These are phyloP conservation scores for Hephaestus fuliginosus DNA, from an alignment of 2,797 vertebrate genomes.

Conservation along the genomic window DNA sequence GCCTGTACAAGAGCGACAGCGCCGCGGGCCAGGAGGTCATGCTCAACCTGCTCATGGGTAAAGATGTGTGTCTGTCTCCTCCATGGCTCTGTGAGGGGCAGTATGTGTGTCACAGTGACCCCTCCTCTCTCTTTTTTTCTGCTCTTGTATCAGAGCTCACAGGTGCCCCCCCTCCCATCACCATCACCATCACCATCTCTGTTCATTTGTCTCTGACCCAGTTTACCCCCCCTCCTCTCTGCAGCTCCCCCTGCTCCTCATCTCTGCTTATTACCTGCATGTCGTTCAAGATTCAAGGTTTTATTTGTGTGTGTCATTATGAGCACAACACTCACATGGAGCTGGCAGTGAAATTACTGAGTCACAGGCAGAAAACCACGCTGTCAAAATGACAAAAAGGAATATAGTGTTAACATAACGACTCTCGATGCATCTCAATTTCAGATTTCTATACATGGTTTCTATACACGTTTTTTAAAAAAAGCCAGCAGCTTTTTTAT, in stretches of 20 bases:
- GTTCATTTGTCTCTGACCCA: background rate
- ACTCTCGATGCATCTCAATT: too few species aligned
- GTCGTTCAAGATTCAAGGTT: background rate
- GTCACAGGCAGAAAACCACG: too few species aligned
- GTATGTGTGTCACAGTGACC: background rate
- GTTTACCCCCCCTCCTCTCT: background rate
- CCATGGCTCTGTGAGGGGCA: too few species aligned
- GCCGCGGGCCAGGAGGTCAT: slow-evolving; percentile 93
- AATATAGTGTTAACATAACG: too few species aligned
- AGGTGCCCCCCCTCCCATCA: slow-evolving; percentile 5
- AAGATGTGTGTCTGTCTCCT: background rate
- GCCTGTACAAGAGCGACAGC: slow-evolving; percentile 92
- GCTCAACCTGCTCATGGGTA: slow-evolving; percentile 95
- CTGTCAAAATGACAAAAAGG: too few species aligned
- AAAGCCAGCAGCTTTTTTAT: too few species aligned
- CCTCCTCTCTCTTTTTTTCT: background rate
- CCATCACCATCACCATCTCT: background rate
- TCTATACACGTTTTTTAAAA: too few species aligned
- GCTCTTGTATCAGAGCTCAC: background rate
- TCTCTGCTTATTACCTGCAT: background rate
- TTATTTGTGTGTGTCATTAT: too few species aligned
- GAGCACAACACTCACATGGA: too few species aligned
- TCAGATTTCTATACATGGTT: too few species aligned
- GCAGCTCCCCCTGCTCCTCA: background rate
- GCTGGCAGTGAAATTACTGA: too few species aligned